These are phyloP conservation scores for Acomys russatus DNA, from an alignment of 2,797 vertebrate species.

Conservation along the genomic window DNA sequence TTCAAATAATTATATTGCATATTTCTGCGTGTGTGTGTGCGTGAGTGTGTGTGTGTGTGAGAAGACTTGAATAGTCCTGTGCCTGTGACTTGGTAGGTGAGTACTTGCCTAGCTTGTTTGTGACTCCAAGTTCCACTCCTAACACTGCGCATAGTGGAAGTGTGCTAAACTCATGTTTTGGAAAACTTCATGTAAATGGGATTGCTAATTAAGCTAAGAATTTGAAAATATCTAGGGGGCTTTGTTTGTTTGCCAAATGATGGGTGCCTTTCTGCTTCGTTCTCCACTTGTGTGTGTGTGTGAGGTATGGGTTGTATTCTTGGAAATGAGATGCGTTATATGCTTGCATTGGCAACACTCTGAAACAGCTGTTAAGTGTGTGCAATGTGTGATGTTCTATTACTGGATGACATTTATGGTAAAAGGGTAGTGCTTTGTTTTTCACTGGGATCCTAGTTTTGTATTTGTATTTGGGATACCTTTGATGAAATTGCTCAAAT, in stretches of 20 bases:
- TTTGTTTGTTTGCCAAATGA: neutral
- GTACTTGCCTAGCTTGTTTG: neutral
- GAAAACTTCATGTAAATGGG: neutral
- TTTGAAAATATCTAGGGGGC: neutral
- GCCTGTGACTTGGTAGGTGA: neutral
- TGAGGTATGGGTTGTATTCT: neutral
- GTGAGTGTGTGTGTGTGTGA: neutral
- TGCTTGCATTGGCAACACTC: neutral
- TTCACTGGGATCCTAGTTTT: conserved; percentile 14
- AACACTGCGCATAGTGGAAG: neutral
- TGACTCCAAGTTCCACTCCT: too few species aligned
- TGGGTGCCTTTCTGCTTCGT: neutral
- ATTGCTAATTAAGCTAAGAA: conserved; percentile 13
- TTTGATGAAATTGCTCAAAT: conserved; percentile 62
- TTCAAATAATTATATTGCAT: neutral
- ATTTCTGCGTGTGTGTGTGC: neutral
- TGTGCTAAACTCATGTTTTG: neutral
- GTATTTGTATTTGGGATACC: conserved; percentile 1
- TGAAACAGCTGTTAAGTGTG: neutral
- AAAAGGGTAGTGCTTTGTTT: neutral
- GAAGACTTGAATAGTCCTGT: neutral
- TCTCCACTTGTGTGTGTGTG: neutral
- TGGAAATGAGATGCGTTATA: neutral
- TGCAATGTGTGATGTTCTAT: neutral
- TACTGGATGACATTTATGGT: neutral